Base-by-base conservation (phyloP, 2,888 invertebrate genomes). In the Limenitis camilla region DNA sequence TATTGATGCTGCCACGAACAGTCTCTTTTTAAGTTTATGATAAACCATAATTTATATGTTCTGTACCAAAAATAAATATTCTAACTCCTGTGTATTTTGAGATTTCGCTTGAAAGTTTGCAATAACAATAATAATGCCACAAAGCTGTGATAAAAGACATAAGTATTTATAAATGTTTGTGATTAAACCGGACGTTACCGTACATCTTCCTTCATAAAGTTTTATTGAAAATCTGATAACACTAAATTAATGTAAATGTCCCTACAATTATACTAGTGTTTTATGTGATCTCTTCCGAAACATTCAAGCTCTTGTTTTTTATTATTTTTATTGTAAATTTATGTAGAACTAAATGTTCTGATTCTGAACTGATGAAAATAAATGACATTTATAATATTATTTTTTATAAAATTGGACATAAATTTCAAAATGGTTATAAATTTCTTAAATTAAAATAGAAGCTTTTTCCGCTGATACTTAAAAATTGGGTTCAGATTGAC, bases 191-290 rank as follows among this genome's bases (percentile, higher is more conserved):
- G 52, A 51, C 46, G 42, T 49, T 51, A 35, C 43, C 45, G 48
- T 40, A 44, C 51, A 58, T 56, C 55, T 55, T 58, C 47, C 50
- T 56, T 56, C 56, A 59, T 56, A 59, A 59, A 56, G 44, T 58
- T 56, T 59, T 56, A 59, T 59, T 54, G 59, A 52, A 56, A 52
- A 56, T 59, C 59, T 52, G 58, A 59, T 59, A 59, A 40, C 49
- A 49, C 9, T 42, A 49, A 52, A 30, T 44, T 54, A 49, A 53
- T 59, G 58, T 47, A 40, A 56, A 49, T 45, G 53, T 49, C 36
- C 50, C 45, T 11, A 58, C 53, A 56, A 51, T 56, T 49, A 51
- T 49, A 41, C 38, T 33, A 10, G 7, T 10, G n/a, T 33, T 28
- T 28, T 6, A 9, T 10, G 30, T 5, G 9, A 11, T 9, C n/a